Conservation (phyloP, 2,113 vertebrate species). For the Drymodes brunneopygia region DNA sequence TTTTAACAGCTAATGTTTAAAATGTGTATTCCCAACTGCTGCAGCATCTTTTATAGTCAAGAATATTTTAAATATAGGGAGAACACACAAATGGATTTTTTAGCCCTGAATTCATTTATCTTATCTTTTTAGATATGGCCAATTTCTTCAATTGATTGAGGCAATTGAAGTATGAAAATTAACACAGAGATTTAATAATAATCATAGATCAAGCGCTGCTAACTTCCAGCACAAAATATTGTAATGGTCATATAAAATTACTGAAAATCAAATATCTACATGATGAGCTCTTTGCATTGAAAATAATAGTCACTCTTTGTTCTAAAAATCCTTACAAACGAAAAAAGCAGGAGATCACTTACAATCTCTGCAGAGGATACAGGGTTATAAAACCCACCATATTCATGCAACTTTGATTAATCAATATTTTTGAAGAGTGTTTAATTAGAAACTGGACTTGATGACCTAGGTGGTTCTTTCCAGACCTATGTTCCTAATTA, state of each 20-base stretch:
- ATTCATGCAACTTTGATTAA: neutral
- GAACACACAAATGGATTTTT: neutral
- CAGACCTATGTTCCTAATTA: neutral
- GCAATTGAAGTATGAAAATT: neutral
- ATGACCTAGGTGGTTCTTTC: neutral
- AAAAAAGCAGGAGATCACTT: neutral
- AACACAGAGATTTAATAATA: neutral
- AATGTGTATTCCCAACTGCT: neutral
- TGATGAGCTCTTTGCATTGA: neutral
- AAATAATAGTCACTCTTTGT: neutral
- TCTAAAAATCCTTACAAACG: neutral
- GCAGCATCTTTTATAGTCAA: neutral
- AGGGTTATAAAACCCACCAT: neutral
- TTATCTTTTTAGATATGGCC: neutral
- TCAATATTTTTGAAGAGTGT: conserved; percentile 23
- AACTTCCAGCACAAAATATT: neutral
- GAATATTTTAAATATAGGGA: neutral
- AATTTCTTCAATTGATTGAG: neutral
- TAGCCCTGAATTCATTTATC: neutral
- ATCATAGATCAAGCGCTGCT: neutral
- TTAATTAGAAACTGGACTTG: conserved; percentile 18
- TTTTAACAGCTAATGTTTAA: neutral
- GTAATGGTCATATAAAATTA: neutral
- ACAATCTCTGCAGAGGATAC: neutral
- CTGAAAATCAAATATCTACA: neutral